phyloP scores from a whole-genome alignment of 1,140 invertebrate species.

The Stegodyphus mimosarum region DNA sequence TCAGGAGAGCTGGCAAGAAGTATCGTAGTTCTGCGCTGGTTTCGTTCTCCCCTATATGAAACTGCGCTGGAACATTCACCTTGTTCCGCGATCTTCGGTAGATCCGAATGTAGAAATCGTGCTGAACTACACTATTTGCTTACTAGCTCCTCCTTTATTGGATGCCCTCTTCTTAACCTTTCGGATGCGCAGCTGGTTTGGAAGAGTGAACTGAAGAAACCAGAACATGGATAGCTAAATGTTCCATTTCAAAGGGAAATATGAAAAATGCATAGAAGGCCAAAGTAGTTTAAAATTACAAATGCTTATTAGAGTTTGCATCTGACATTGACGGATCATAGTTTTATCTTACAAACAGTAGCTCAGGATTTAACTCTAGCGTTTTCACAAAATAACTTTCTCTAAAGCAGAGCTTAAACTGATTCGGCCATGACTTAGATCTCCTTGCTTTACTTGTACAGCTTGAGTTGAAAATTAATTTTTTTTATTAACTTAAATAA shows the following conservation, averaged over 20 bases:
- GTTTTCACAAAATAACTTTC: no score
- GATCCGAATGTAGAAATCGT: constrained; percentile 24
- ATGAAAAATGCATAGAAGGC: constrained; percentile 48
- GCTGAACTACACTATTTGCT: constrained; percentile 36
- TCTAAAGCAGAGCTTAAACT: no score
- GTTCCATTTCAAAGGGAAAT: constrained; percentile 40
- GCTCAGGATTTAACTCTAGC: neutral
- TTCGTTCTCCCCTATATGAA: neutral
- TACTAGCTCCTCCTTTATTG: constrained; percentile 16
- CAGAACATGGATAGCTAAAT: constrained; percentile 33
- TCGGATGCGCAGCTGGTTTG: constrained; percentile 17
- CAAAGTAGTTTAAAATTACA: constrained; percentile 45
- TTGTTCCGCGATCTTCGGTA: constrained; percentile 19
- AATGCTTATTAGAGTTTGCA: constrained; percentile 46
- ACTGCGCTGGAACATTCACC: neutral
- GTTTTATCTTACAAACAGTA: constrained; percentile 45
- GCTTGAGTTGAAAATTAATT: no score
- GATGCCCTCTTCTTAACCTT: constrained; percentile 25
- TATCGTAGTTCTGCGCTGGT: neutral
- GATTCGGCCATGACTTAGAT: no score
- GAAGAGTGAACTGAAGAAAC: neutral
- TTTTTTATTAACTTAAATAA: no score
- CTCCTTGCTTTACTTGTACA: no score
- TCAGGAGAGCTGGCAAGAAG: constrained; percentile 2
- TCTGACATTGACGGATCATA: constrained; percentile 34